Percentiles rank a stretch among this genome's conserved stretches.
These are phyloP conservation scores for Euzetes globulus DNA, from an alignment of 2,888 invertebrate species.

Conservation along the genomic window DNA sequence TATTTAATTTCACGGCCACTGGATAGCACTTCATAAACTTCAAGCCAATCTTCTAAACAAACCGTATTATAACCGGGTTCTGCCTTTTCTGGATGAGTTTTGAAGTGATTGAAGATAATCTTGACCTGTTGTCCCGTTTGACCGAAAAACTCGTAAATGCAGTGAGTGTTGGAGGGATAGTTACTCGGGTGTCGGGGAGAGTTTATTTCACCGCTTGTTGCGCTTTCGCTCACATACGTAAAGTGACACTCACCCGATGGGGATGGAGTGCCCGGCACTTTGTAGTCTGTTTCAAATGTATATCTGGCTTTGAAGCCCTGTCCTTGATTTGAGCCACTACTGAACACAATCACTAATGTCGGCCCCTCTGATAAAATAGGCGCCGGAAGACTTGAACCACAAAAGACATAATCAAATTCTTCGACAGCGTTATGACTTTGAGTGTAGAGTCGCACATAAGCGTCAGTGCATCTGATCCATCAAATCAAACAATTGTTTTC, in stretches of 20 bases:
- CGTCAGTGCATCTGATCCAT: slow-evolving; percentile 31
- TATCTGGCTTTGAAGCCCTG: slow-evolving; percentile 83
- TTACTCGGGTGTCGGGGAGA: slow-evolving; percentile 92
- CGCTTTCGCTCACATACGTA: slow-evolving; percentile 76
- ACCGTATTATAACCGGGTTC: slow-evolving; percentile 49
- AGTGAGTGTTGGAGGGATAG: slow-evolving; percentile 90
- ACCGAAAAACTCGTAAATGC: slow-evolving; percentile 78
- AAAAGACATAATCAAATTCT: slow-evolving; percentile 84
- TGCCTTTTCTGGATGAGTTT: slow-evolving; percentile 39
- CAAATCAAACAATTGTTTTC: background rate
- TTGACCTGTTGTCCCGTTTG: slow-evolving; percentile 60
- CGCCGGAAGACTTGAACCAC: slow-evolving; percentile 68
- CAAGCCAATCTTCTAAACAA: slow-evolving; percentile 88
- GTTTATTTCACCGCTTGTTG: slow-evolving; percentile 84
- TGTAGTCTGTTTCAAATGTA: slow-evolving; percentile 61
- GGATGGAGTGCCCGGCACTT: slow-evolving; percentile 60
- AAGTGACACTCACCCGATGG: slow-evolving; percentile 84
- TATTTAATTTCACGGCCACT: slow-evolving; percentile 40
- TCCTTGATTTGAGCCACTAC: slow-evolving; percentile 82
- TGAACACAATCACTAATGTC: slow-evolving; percentile 86
- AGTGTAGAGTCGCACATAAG: slow-evolving; percentile 34
- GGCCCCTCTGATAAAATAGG: slow-evolving; percentile 79
- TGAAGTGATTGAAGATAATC: slow-evolving; percentile 55
- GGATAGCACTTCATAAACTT: slow-evolving; percentile 77
- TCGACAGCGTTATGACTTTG: slow-evolving; percentile 70